Base-by-base conservation (phyloP, 2,797 vertebrate genomes). In the Hapalemur alaotrensis region DNA sequence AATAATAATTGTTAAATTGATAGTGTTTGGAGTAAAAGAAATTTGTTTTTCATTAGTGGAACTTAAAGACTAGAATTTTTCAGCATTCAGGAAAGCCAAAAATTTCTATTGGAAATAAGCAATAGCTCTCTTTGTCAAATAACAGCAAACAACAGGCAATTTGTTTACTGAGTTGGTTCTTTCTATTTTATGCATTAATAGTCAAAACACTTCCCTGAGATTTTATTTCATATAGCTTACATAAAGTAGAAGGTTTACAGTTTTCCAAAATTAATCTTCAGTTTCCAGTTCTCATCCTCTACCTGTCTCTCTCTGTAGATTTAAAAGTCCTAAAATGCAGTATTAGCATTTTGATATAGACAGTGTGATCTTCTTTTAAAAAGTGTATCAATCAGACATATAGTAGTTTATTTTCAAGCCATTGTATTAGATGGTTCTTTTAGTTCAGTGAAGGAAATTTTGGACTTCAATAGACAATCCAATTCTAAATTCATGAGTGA, bases 221-320 rank as follows among this genome's bases (percentile, higher is more conserved):
- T 59, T 88, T 88, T 46, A 93, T 81, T 94, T 65, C 78, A 20
- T 65, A 61, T 59, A 75, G 67, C 32, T 65, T 73, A 84, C 20
- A 94, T 61, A 70, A 92, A 89, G 52, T 59, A 81, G 13, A 84
- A 11, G 22, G 2, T 5, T 63, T 79, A 73, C 8, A n/a, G 1
- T 63, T 97, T 96, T 67, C 75, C 22, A 85, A 50, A 97, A 93
- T 95, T 89, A 94, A 93, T 92, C 69, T 91, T 57, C 63, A 84
- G 63, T 61, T 93, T 91, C 48, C 35, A 93, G 22, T 84, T 93
- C 95, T 81, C 46, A 63, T 35, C 72, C 79, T 89, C 70, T 35
- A 75, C 15, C 81, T 95, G 67, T 92, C 63, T 57, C 25, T 96
- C 32, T 94, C 17, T 76, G 15, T 87, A 48, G 72, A 89, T 92